Evolutionary conservation across 2,888 invertebrate species (phyloP).

Genomic region (Torymus aiolomorphi): DNA sequence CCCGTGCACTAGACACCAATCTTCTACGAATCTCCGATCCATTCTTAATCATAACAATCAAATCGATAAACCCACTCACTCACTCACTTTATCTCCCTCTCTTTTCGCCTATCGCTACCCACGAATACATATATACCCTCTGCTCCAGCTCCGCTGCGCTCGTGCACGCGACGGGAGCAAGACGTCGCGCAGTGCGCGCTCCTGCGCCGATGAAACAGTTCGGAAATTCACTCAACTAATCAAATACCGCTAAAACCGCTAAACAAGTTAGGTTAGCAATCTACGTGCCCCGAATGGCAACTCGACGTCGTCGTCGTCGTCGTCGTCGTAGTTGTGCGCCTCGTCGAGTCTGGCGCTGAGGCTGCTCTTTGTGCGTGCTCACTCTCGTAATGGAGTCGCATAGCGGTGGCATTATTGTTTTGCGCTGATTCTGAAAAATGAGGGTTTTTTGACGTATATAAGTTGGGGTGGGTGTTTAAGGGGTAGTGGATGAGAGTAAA

Average conservation of each 20-base stretch:
- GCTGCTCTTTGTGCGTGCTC: not conserved
- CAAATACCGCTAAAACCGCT: slow-evolving; percentile 74
- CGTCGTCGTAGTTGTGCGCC: slow-evolving; percentile 42
- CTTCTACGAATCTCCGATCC: not conserved
- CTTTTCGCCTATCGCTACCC: too few species aligned
- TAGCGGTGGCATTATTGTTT: too few species aligned
- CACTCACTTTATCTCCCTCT: too few species aligned
- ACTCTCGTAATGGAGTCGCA: not conserved
- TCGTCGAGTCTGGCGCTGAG: not conserved
- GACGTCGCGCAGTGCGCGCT: not conserved
- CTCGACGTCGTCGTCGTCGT: slow-evolving; percentile 49
- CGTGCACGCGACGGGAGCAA: slow-evolving; percentile 4
- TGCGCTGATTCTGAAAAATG: too few species aligned
- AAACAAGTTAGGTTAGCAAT: slow-evolving; percentile 74
- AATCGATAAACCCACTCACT: not conserved
- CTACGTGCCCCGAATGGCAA: slow-evolving; percentile 72
- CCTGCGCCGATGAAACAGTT: slow-evolving; percentile 67
- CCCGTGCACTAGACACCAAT: too few species aligned
- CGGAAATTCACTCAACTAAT: slow-evolving; percentile 74
- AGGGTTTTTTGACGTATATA: too few species aligned
- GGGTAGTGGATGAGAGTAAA: too few species aligned
- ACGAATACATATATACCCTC: too few species aligned
- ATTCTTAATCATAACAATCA: slow-evolving; percentile 3
- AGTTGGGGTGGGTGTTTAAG: too few species aligned
- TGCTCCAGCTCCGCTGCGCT: not conserved